Evolutionary conservation across 1,140 invertebrate species (phyloP).

Genomic region (Acromyrmex heyeri): DNA sequence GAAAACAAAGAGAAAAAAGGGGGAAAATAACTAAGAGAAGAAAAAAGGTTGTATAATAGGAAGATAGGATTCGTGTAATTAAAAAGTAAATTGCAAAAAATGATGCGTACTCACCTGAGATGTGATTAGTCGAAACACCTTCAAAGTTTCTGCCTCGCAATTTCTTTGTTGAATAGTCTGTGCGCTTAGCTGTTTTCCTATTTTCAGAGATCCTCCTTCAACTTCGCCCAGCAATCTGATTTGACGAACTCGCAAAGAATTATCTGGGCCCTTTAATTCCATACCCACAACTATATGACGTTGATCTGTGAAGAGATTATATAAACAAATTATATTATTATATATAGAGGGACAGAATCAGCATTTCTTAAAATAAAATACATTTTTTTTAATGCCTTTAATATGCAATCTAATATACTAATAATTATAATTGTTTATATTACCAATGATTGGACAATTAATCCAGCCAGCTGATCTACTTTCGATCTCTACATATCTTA

Average conservation of each 20-base stretch:
- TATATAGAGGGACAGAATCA: not conserved
- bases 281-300: conserved; percentile 89
- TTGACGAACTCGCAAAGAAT: conserved; percentile 95
- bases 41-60: too few species aligned
- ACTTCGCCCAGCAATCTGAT: conserved; percentile 89
- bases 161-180: conserved; percentile 93
- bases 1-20: too few species aligned
- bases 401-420: not conserved
- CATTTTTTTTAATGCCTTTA: not conserved
- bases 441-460: conserved; percentile 92
- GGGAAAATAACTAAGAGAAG: too few species aligned
- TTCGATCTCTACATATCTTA: conserved; percentile 94
- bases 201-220: conserved; percentile 86
- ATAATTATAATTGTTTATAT: conserved; percentile 68
- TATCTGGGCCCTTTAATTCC: conserved; percentile 96
- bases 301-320: conserved; percentile 81
- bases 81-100: not conserved
- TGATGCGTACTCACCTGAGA: conserved; percentile 90
- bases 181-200: conserved; percentile 87
- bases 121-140: conserved; percentile 97
- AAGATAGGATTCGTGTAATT: too few species aligned
- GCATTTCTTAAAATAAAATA: not conserved
- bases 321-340: not conserved
- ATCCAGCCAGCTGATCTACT: conserved; percentile 94
- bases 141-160: conserved; percentile 96